phyloP scores from a whole-genome alignment of 2,888 invertebrate species.

The Lymantria dispar region DNA sequence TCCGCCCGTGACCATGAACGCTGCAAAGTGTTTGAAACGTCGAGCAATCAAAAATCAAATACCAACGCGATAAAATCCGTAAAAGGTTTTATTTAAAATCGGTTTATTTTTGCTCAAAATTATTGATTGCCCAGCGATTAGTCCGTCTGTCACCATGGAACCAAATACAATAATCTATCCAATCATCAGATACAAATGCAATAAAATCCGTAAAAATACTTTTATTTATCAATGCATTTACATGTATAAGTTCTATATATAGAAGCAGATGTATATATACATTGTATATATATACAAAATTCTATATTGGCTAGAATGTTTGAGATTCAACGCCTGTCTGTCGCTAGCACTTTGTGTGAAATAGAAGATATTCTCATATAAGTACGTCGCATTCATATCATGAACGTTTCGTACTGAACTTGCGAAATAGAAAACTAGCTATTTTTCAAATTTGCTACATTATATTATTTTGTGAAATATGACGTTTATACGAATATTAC shows the following conservation, averaged over 20 bases:
- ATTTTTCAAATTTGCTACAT: not conserved
- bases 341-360: slow-evolving; percentile 23
- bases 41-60: no score
- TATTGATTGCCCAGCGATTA: not conserved
- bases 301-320: slow-evolving; percentile 1
- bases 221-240: not conserved
- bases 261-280: no score
- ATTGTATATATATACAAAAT: not conserved
- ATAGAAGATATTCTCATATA: slow-evolving; percentile 36
- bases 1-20: no score
- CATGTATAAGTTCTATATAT: not conserved
- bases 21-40: no score
- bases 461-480: no score
- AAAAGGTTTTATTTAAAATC: no score
- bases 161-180: not conserved
- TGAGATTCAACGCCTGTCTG: slow-evolving; percentile 33
- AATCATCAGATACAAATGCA: not conserved
- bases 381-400: no score
- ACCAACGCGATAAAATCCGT: no score
- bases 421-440: not conserved
- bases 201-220: not conserved
- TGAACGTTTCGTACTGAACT: not conserved
- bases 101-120: no score
- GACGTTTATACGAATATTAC: no score
- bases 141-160: not conserved